Conservation (phyloP, 37 sponge, comb jelly and placozoan genomes). For the Amphimedon queenslandica region DNA sequence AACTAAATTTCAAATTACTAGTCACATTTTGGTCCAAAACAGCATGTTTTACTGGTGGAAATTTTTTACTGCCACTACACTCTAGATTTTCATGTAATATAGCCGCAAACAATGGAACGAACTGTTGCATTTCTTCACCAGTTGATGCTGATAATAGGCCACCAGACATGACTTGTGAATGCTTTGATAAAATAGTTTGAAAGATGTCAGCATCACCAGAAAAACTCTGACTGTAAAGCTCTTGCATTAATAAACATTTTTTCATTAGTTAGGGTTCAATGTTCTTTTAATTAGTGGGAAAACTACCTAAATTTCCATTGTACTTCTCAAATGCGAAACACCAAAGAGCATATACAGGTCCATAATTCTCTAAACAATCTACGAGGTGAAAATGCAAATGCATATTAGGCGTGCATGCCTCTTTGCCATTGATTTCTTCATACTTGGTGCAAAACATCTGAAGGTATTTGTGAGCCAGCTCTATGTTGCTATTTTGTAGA, state of each 20-base stretch:
- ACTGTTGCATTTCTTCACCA: not conserved
- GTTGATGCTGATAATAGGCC: not conserved
- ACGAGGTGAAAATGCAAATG: constrained; percentile 18
- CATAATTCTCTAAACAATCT: constrained; percentile 16
- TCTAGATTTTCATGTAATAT: no score
- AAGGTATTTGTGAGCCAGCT: not conserved
- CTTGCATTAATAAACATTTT: not conserved
- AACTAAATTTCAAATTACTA: not conserved
- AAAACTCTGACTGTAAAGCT: not conserved
- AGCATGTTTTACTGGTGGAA: not conserved
- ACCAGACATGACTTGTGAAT: not conserved
- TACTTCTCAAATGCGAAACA: constrained; percentile 5
- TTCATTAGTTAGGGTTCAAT: not conserved
- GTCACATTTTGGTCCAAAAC: not conserved
- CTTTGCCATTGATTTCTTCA: constrained; percentile 1
- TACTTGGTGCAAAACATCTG: not conserved
- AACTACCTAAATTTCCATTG: constrained; percentile 44
- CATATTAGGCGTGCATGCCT: not conserved
- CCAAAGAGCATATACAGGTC: constrained; percentile 14
- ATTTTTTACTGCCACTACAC: no score
- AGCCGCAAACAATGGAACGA: not conserved
- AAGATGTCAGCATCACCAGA: not conserved
- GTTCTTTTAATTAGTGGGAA: not conserved
- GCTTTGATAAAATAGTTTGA: not conserved
- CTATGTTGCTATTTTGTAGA: not conserved